Evolutionary conservation across 2,113 vertebrate genomes (phyloP), one percentile per base, ranked within the genome.

Genomic region (Drymodes brunneopygia): DNA sequence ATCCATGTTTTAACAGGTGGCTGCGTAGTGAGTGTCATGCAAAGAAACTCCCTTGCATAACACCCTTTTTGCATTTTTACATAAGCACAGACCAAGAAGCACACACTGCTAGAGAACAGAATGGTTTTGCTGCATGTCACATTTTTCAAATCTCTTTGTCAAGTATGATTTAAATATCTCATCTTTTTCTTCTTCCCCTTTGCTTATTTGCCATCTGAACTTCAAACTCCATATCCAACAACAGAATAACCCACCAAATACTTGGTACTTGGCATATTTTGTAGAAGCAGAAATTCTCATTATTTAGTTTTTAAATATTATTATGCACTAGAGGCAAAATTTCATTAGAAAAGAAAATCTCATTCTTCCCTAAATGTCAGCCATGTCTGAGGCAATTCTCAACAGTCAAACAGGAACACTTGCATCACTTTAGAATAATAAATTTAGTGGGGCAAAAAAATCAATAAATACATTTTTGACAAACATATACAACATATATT

Each of bases 41-140:
- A 83, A 75, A 81, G 86, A 82, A 92, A 77, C 85, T 77, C 36
- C 58, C 74, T 88, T 96, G 86, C 83, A 81, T 88, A 92, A 92
- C 88, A 92, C 42, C 50, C 50, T 86, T 58, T 81, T 51, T 93
- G 91, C 90, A 94, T 83, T 90, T 97, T 95, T 92, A 94, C 71
- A 44, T 90, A 96, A 95, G 82, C 64, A 81, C 54, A 90, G 66
- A 92, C 33, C 81, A 83, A 85, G 94, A 11, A 75, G 69, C 42
- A 85, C 62, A 61, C 8, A 51, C 51, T 78, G 50, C 54, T 62
- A 56, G 33, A 79, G 50, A 92, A 86, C 12, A 78, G 47, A 88
- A 86, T 17, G 11, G 42, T 44, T 86, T 47, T 44, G 33, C 67
- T 73, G 38, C 6, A 9, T 12, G 70, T 78, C 81, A 85, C 54